Conservation (phyloP, 2,113 vertebrate species). For the Leucosticte australis region DNA sequence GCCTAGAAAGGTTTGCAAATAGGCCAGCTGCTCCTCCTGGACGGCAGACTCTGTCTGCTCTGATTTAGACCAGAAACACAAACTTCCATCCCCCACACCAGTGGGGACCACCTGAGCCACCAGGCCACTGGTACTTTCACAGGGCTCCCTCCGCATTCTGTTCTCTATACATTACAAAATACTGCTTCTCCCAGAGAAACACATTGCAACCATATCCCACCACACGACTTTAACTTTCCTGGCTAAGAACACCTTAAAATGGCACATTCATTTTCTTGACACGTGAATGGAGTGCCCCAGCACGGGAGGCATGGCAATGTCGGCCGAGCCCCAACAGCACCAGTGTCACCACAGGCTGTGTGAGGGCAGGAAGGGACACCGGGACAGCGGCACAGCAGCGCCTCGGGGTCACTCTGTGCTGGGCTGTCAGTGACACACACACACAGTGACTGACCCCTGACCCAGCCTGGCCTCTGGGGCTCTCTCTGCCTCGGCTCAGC, state of each 20-base stretch:
- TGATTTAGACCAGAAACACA: not conserved
- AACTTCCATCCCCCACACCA: not conserved
- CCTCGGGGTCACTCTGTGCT: not conserved
- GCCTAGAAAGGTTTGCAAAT: not conserved
- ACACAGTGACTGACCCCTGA: not conserved
- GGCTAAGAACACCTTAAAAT: not conserved
- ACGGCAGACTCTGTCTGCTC: not conserved
- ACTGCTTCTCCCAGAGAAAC: not conserved
- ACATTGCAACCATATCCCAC: not conserved
- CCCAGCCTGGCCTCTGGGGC: not conserved
- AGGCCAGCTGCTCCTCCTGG: not conserved
- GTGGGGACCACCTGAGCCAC: fast-evolving
- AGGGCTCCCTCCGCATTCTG: not conserved
- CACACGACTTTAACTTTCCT: not conserved
- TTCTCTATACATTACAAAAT: not conserved
- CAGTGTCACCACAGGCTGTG: fast-evolving
- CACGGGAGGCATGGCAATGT: fast-evolving
- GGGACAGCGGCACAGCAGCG: fast-evolving
- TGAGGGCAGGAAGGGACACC: not conserved
- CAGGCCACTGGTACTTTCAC: not conserved
- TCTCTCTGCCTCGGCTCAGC: not conserved
- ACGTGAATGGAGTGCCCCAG: not conserved
- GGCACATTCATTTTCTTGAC: not conserved
- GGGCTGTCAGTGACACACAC: not conserved
- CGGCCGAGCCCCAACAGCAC: fast-evolving